Evolutionary conservation across 2,797 vertebrate species (phyloP).

Genomic region (Liasis olivaceus): DNA sequence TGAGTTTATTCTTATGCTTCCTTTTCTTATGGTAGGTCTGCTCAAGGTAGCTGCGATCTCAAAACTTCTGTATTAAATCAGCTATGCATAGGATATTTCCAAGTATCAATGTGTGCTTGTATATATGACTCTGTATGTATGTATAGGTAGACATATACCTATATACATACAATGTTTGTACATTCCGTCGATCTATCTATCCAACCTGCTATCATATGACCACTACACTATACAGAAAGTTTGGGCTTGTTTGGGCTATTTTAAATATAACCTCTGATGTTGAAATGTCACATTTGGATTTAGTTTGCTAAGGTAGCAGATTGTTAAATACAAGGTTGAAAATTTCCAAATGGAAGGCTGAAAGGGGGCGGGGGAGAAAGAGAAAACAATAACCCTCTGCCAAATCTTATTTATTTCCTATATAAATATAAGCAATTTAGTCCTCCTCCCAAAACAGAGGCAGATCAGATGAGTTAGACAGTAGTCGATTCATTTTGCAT

Average conservation of each 20-base stretch:
- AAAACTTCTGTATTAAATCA: slow-evolving; percentile 66
- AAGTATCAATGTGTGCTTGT: slow-evolving; percentile 49
- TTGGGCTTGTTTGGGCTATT: slow-evolving; percentile 68
- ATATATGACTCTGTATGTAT: slow-evolving; percentile 3
- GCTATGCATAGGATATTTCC: slow-evolving; percentile 53
- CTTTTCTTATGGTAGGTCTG: background rate
- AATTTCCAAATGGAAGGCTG: slow-evolving; percentile 78
- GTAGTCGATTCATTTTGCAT: slow-evolving; percentile 97
- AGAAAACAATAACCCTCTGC: slow-evolving; percentile 62
- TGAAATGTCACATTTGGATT: slow-evolving; percentile 76
- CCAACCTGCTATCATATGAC: slow-evolving; percentile 50
- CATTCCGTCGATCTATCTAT: slow-evolving; percentile 27
- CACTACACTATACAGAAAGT: slow-evolving; percentile 64
- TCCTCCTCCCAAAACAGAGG: slow-evolving; percentile 81
- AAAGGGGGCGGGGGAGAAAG: slow-evolving; percentile 54
- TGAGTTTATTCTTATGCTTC: slow-evolving; percentile 25
- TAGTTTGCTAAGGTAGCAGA: slow-evolving; percentile 70
- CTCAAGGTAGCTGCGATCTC: slow-evolving; percentile 38
- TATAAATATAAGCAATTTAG: slow-evolving; percentile 86
- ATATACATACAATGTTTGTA: background rate
- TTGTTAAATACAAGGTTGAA: slow-evolving; percentile 70
- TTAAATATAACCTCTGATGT: slow-evolving; percentile 69
- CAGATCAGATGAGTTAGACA: slow-evolving; percentile 87
- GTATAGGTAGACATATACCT: too few species aligned
- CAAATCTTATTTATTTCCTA: slow-evolving; percentile 80